These are phyloP conservation scores for Rambutsinella grinnellia DNA, from an alignment of 2,888 invertebrate genomes.

Conservation along the genomic window DNA sequence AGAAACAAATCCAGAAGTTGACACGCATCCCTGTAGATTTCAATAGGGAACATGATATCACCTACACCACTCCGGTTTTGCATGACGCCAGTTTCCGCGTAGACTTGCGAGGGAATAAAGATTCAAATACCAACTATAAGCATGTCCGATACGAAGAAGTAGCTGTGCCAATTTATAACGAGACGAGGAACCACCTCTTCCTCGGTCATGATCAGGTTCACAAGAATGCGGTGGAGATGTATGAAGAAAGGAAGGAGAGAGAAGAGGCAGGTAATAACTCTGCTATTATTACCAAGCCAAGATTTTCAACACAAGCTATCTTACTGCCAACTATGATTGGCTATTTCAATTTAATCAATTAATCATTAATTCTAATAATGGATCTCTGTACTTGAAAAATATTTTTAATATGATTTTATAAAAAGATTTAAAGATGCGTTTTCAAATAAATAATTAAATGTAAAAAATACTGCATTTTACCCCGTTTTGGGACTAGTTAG, in stretches of 20 bases:
- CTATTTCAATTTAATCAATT: too few relatives aligned
- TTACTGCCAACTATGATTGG: too few relatives aligned
- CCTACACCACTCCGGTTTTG: neutral
- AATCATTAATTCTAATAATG: too few relatives aligned
- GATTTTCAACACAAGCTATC: neutral
- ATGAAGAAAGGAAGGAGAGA: neutral
- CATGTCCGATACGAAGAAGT: neutral
- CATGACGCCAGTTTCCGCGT: neutral
- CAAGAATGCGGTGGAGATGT: slow-evolving; percentile 21
- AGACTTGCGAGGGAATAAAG: neutral
- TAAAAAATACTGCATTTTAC: too few relatives aligned
- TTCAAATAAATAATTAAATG: too few relatives aligned
- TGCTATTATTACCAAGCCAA: neutral
- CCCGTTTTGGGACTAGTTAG: too few relatives aligned
- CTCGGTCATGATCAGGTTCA: slow-evolving; percentile 28
- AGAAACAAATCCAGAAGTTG: slow-evolving; percentile 13
- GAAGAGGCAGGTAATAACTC: neutral
- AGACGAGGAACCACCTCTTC: slow-evolving; percentile 39
- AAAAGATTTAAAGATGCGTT: too few relatives aligned
- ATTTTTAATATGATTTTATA: too few relatives aligned
- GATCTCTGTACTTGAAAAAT: too few relatives aligned
- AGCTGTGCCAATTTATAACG: neutral
- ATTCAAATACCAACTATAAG: neutral
- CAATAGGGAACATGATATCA: slow-evolving; percentile 2
- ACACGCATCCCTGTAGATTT: slow-evolving; percentile 10